Conservation (phyloP, 2,113 vertebrate genomes). For the Ctenomys sociabilis region DNA sequence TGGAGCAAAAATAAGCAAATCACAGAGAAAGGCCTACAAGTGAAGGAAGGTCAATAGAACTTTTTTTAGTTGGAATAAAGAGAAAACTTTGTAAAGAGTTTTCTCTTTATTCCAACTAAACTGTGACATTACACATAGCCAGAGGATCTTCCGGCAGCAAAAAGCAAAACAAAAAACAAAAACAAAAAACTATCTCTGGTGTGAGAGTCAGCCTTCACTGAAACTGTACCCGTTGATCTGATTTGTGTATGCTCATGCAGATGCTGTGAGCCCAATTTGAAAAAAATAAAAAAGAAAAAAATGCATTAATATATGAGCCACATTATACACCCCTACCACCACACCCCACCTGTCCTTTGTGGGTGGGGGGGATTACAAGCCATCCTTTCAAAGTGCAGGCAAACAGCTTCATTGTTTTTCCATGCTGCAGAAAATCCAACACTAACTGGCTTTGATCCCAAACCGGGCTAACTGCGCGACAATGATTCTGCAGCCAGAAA, state of each 20-base stretch:
- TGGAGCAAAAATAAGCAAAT: constrained; percentile 17
- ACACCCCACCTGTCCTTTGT: constrained; percentile 66
- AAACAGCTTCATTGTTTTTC: constrained; percentile 64
- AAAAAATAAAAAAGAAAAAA: background rate
- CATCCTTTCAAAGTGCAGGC: constrained; percentile 48
- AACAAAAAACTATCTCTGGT: background rate
- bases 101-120: too few relatives aligned
- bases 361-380: background rate
- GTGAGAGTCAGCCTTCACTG: background rate
- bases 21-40: constrained; percentile 31
- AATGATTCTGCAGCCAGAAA: constrained; percentile 36
- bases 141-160: background rate
- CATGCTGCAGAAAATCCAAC: constrained; percentile 61
- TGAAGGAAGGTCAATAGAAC: constrained; percentile 21
- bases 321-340: background rate
- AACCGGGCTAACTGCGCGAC: constrained; percentile 46
- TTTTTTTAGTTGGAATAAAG: constrained; percentile 55
- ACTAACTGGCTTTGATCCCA: constrained; percentile 69
- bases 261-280: background rate
- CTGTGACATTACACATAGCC: background rate
- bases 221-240: background rate
- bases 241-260: background rate
- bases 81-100: too few relatives aligned
- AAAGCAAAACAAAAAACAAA: background rate
- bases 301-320: constrained; percentile 2